These are phyloP conservation scores for Alloscopus bannaensis DNA, from an alignment of 2,888 invertebrate species.

Conservation along the genomic window DNA sequence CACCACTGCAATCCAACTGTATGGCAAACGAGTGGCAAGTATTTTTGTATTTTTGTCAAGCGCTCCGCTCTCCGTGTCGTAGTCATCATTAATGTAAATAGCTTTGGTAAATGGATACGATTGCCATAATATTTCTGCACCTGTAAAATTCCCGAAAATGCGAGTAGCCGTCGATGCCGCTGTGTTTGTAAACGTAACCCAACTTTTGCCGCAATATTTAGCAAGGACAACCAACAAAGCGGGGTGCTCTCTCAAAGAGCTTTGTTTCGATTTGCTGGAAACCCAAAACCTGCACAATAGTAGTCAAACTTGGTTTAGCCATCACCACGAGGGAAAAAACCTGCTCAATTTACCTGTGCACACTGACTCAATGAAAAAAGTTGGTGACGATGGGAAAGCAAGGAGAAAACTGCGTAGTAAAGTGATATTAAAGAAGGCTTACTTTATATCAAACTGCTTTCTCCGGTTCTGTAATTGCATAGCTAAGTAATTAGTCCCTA, in stretches of 20 bases:
- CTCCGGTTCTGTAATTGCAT: slow-evolving; percentile 47
- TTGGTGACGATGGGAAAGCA: neutral
- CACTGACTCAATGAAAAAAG: neutral
- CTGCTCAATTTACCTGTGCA: slow-evolving; percentile 10
- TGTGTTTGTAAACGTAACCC: no score
- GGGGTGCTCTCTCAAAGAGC: no score
- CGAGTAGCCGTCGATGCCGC: no score
- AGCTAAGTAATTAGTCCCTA: slow-evolving; percentile 55
- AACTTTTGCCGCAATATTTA: no score
- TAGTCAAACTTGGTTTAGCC: slow-evolving; percentile 14
- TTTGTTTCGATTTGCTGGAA: no score
- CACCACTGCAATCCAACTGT: neutral
- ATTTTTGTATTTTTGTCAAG: neutral
- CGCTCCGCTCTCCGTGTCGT: neutral
- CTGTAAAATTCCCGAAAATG: no score
- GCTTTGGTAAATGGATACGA: slow-evolving; percentile 42
- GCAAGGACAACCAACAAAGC: no score
- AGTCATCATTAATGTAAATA: slow-evolving; percentile 46
- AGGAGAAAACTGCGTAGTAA: slow-evolving; percentile 2
- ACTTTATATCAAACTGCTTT: slow-evolving; percentile 22
- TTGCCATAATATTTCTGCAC: slow-evolving; percentile 45
- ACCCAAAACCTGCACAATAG: no score
- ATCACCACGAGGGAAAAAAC: slow-evolving; percentile 1
- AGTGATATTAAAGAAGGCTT: neutral
- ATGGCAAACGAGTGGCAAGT: neutral